Conservation (phyloP, 1,140 invertebrate genomes). For the Stenopsyche tienmushanensis region DNA sequence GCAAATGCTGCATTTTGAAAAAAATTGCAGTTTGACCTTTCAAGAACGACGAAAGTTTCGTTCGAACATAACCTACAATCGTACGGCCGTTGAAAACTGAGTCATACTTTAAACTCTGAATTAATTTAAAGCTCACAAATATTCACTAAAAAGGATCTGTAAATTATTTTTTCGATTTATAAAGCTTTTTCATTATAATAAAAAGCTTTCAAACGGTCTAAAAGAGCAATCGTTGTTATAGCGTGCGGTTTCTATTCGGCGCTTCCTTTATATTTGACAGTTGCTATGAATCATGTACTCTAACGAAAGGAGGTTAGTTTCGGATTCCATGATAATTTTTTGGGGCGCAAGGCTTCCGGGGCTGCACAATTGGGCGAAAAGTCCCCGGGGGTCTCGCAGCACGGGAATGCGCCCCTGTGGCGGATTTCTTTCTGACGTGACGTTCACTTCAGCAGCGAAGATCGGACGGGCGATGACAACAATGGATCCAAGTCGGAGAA, state of each 20-base stretch:
- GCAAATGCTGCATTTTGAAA: too few relatives aligned
- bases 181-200: not conserved
- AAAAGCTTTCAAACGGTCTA: not conserved
- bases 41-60: too few relatives aligned
- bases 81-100: not conserved
- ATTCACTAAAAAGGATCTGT: not conserved
- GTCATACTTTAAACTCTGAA: too few relatives aligned
- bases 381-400: not conserved
- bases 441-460: slow-evolving; percentile 61
- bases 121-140: too few relatives aligned
- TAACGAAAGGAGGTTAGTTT: slow-evolving; percentile 72
- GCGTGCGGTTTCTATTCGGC: not conserved
- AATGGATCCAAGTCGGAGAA: slow-evolving; percentile 73
- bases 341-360: not conserved
- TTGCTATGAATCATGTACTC: slow-evolving; percentile 74
- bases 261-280: slow-evolving; percentile 68
- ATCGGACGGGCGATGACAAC: slow-evolving; percentile 70
- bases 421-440: not conserved
- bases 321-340: slow-evolving; percentile 43
- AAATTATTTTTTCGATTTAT: not conserved
- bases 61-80: too few relatives aligned
- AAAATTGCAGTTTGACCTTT: too few relatives aligned
- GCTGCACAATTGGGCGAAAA: not conserved
- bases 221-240: not conserved
- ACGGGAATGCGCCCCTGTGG: not conserved